A percentile compares a stretch with the other conserved stretches of the same genome.
These are phyloP conservation scores for Drepanosiphum platanoidis DNA, from an alignment of 2,888 invertebrate genomes.

Conservation along the genomic window DNA sequence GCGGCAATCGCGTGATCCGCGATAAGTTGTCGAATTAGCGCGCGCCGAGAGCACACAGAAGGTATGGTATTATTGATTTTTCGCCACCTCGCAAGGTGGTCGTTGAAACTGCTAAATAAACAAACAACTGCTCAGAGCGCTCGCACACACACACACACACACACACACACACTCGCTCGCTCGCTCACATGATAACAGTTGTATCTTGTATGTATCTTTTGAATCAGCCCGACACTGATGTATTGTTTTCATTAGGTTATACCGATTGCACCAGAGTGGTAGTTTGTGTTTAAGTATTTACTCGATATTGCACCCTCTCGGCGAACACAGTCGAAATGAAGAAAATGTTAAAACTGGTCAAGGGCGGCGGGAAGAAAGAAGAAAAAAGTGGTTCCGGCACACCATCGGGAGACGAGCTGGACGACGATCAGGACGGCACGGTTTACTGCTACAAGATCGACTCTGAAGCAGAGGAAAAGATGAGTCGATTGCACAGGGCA, in stretches of 20 bases:
- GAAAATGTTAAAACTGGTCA: constrained; percentile 66
- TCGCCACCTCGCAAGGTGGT: constrained; percentile 4
- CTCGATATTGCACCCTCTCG: not conserved
- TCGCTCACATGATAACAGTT: not conserved
- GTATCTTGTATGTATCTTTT: not conserved
- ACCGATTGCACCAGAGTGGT: constrained; percentile 20
- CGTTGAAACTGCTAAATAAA: constrained; percentile 21
- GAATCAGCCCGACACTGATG: not conserved
- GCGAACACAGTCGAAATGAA: constrained; percentile 65
- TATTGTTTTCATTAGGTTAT: not conserved
- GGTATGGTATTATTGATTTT: constrained; percentile 60
- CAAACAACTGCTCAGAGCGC: too few species aligned
- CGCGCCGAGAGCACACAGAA: not conserved
- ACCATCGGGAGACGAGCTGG: constrained; percentile 64
- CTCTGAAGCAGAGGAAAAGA: constrained; percentile 65
- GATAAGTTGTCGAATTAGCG: too few species aligned
- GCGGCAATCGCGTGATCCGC: too few species aligned
- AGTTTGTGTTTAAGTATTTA: not conserved
- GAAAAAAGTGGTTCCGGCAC: constrained; percentile 65
- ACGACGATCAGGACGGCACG: constrained; percentile 15
- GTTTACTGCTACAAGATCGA: constrained; percentile 63
- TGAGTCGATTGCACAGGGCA: constrained; percentile 66
- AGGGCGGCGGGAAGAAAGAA: constrained; percentile 66
- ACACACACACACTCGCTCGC: not conserved
- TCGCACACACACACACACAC: not conserved